Evolutionary conservation across 2,113 vertebrate genomes (phyloP).

Genomic region (Pachypanchax playfairii): DNA sequence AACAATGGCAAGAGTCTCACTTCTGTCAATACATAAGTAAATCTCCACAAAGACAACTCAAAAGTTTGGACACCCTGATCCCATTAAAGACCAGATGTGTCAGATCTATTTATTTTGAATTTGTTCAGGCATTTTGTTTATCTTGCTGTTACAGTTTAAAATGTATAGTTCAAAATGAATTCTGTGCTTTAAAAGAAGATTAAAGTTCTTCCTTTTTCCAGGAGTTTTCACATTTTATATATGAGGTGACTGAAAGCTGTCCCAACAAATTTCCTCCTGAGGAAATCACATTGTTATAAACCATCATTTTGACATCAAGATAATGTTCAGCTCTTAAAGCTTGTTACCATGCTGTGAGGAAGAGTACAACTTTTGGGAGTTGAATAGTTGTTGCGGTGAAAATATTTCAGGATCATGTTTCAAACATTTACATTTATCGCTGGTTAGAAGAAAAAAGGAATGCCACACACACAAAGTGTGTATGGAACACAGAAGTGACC

Average conservation of each 20-base stretch:
- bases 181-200: not conserved
- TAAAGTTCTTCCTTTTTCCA: not conserved
- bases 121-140: not conserved
- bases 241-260: slow-evolving; percentile 8
- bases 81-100: not conserved
- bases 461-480: too few species aligned
- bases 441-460: too few species aligned
- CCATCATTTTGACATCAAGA: slow-evolving; percentile 28
- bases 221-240: not conserved
- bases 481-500: too few species aligned
- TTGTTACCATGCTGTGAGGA: too few species aligned
- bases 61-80: not conserved
- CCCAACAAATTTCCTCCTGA: slow-evolving; percentile 10
- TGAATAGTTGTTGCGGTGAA: too few species aligned
- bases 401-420: too few species aligned
- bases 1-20: not conserved
- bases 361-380: too few species aligned
- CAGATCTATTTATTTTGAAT: not conserved
- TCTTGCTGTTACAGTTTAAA: not conserved
- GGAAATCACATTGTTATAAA: slow-evolving; percentile 22
- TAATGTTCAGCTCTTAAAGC: slow-evolving; percentile 29
- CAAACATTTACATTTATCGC: too few species aligned
- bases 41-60: not conserved
- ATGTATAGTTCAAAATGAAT: not conserved
- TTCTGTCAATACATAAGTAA: not conserved